A percentile compares a stretch with the other conserved stretches of the same genome.
Conservation (phyloP, 2,113 vertebrate species). For the Phalacrocorax carbo region DNA sequence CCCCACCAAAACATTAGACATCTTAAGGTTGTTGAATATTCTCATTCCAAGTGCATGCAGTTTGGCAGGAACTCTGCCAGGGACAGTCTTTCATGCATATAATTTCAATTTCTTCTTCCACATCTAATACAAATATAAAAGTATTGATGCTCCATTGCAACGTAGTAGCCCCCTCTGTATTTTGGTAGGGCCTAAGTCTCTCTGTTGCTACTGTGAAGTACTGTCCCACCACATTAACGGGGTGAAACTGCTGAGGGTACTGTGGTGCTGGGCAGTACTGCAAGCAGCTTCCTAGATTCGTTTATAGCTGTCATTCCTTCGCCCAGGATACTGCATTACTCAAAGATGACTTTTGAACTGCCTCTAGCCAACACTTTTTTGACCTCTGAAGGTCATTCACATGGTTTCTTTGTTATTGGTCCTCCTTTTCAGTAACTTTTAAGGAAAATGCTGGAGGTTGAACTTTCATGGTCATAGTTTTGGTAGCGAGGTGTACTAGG, state of each 20-base stretch:
- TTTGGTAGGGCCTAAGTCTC: not conserved
- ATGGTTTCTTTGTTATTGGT: not conserved
- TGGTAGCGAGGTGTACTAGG: not conserved
- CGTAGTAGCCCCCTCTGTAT: accelerated
- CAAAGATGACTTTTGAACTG: not conserved
- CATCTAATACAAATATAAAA: not conserved
- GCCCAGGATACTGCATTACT: not conserved
- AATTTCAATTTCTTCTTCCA: not conserved
- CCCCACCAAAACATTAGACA: not conserved
- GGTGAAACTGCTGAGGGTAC: not conserved
- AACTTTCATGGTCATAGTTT: not conserved
- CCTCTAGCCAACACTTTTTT: not conserved
- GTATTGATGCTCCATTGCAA: not conserved
- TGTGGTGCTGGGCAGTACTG: not conserved
- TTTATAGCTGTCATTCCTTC: not conserved
- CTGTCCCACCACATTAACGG: not conserved
- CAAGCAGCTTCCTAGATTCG: not conserved
- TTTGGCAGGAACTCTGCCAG: not conserved
- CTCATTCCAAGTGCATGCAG: not conserved
- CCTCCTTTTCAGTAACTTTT: not conserved
- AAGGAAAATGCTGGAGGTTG: not conserved
- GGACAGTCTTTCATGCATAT: not conserved
- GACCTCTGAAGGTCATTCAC: not conserved
- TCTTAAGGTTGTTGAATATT: not conserved
- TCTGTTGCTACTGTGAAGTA: not conserved